A percentile compares a stretch with the other conserved stretches of the same genome.
These are phyloP conservation scores for Rhadinocentrus ornatus DNA, from an alignment of 2,797 vertebrate genomes.

Conservation along the genomic window DNA sequence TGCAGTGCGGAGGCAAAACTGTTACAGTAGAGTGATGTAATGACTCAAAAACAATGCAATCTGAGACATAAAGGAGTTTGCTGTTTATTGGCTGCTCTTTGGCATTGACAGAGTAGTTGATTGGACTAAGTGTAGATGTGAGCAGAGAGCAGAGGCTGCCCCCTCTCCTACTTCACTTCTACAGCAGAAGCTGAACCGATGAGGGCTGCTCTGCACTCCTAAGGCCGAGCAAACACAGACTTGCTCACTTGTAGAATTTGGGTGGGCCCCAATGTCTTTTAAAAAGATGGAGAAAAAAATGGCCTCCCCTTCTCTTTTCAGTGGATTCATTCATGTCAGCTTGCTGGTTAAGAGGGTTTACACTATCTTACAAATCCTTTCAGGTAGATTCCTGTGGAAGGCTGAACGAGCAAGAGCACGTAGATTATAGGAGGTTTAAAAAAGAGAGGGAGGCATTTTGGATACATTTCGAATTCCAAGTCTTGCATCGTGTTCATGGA, in stretches of 20 bases:
- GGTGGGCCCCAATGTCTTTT: constrained; percentile 44
- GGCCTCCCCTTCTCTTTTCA: constrained; percentile 22
- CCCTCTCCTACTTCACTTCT: constrained; percentile 13
- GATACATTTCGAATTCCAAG: constrained; percentile 45
- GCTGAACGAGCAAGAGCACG: constrained; percentile 15
- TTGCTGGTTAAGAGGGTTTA: constrained; percentile 47
- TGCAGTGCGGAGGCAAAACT: constrained; percentile 52
- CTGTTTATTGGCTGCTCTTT: constrained; percentile 47
- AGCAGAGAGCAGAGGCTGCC: constrained; percentile 54
- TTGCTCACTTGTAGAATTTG: constrained; percentile 54
- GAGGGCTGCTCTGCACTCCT: constrained; percentile 46
- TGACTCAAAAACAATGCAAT: constrained; percentile 66
- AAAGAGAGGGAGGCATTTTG: constrained; percentile 19
- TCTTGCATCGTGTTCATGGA: constrained; percentile 55
- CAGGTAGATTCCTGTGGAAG: constrained; percentile 52
- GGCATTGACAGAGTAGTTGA: constrained; percentile 52
- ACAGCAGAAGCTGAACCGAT: constrained; percentile 51
- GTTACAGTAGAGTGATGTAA: constrained; percentile 57
- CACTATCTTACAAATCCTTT: constrained; percentile 52
- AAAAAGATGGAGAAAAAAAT: constrained; percentile 32
- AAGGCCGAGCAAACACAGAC: constrained; percentile 52
- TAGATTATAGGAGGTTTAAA: constrained; percentile 40
- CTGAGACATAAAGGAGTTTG: constrained; percentile 53
- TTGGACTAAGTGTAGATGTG: constrained; percentile 48
- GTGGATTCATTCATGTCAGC: constrained; percentile 56